Base-by-base conservation (phyloP, 2,113 vertebrate genomes). In the Osmerus mordax region DNA sequence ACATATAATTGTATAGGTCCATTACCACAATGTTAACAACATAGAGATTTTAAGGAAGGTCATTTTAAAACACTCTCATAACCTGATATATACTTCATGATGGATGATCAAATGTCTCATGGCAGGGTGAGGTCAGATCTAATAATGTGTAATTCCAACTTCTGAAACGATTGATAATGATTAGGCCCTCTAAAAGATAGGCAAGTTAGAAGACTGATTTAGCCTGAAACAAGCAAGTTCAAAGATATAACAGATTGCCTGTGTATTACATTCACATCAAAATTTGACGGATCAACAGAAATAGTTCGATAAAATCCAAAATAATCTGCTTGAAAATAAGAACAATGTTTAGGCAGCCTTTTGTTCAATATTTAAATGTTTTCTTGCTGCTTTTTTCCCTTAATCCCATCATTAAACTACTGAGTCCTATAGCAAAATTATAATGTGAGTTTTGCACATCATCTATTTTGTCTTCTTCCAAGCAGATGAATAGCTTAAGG, bases 401-500 rank as follows among this genome's bases (percentile, higher is more conserved):
- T 84, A 85, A 86, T 86, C 72, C 82, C 76, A 72, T 89, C 88
- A 88, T 89, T 88, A 88, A 81, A 83, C 84, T 74, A 84, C 79
- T 78, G 80, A 80, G 82, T 91, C 87, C 81, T 84, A 84, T 88
- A 87, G 84, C 87, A 83, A 88, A 90, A 89, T 88, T 87, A 86
- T 88, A 89, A 83, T 88, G 84, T 79, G 81, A 85, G 81, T 84
- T 89, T 78, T 83, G 11, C 19, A 81, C 86, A 85, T 86, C 86
- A 88, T 88, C 82, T 67, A 83, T 89, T 87, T 83, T 74, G 56
- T 85, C 83, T 75, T 85, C 79, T 80, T 75, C 81, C 72, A 81
- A 81, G 83, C 85, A 84, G 83, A 90, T 82, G 86, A 88, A 89
- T 88, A 84, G 88, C 86, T 87, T 86, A 79, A 86, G 88, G 88